Evolutionary conservation across 2,888 invertebrate genomes (phyloP).

Genomic region (Cactoblastis cactorum): DNA sequence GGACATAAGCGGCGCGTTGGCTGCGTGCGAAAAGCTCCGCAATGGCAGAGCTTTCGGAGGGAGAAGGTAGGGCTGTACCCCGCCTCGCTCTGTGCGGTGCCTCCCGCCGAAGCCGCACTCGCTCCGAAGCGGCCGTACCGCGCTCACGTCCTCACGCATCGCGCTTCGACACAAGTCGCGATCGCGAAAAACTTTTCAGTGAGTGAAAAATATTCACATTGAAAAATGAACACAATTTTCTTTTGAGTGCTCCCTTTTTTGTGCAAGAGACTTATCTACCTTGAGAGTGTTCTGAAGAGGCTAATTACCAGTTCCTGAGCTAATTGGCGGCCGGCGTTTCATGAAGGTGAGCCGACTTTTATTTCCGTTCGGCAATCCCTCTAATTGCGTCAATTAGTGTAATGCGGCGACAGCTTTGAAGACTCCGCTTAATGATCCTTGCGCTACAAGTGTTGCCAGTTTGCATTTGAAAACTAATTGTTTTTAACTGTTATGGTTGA

Average conservation of each 20-base stretch:
- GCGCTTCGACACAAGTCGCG: constrained; percentile 35
- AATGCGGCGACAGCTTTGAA: constrained; percentile 77
- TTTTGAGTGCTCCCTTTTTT: constrained; percentile 57
- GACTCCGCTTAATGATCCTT: constrained; percentile 72
- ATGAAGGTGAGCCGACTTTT: constrained; percentile 79
- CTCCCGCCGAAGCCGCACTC: constrained; percentile 53
- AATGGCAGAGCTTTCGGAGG: constrained; percentile 57
- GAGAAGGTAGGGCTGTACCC: constrained; percentile 67
- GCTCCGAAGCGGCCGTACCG: constrained; percentile 52
- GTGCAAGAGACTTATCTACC: constrained; percentile 57
- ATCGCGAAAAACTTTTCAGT: constrained; percentile 76
- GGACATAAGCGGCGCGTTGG: constrained; percentile 39
- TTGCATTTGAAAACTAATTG: constrained; percentile 50
- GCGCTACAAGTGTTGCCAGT: constrained; percentile 33
- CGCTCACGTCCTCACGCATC: constrained; percentile 42
- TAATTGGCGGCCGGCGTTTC: constrained; percentile 77
- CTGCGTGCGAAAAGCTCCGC: constrained; percentile 63
- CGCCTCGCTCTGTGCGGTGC: constrained; percentile 44
- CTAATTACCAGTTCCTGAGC: constrained; percentile 72
- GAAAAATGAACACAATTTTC: constrained; percentile 53
- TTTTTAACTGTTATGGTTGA: neutral
- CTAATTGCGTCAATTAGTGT: constrained; percentile 79
- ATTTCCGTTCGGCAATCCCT: constrained; percentile 79
- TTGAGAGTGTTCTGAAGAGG: constrained; percentile 60
- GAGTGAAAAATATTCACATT: constrained; percentile 44